A percentile compares a stretch with the other conserved stretches of the same genome.
Conservation (phyloP, 2,113 vertebrate genomes). For the Xenopus tropicalis region UCB_Xtro_10.0 CM004445.2:95307501-95308000, state of each 20-base stretch:
- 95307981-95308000: too few relatives aligned
- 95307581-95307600: too few relatives aligned
- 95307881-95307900: conserved; percentile 76
- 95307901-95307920: conserved; percentile 77
- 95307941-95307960: neutral
- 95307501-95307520: too few relatives aligned
- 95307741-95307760: conserved; percentile 83
- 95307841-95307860: conserved; percentile 85
- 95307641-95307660: too few relatives aligned
- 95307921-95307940: conserved; percentile 56
- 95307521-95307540: too few relatives aligned
- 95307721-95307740: conserved; percentile 79
- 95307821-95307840: conserved; percentile 88
- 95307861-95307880: conserved; percentile 60
- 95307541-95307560: too few relatives aligned
- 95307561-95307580: too few relatives aligned
- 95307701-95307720: conserved; percentile 76
- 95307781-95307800: conserved; percentile 76
- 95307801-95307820: conserved; percentile 75
- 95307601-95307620: too few relatives aligned
- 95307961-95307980: neutral
- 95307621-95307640: too few relatives aligned
- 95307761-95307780: conserved; percentile 82
- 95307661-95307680: too few relatives aligned
- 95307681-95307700: conserved; percentile 73